Percentiles rank a stretch among this genome's conserved stretches.
These are phyloP conservation scores for Ganaspis sp. DNA, from an alignment of 1,140 invertebrate genomes.

Conservation along the genomic window DNA sequence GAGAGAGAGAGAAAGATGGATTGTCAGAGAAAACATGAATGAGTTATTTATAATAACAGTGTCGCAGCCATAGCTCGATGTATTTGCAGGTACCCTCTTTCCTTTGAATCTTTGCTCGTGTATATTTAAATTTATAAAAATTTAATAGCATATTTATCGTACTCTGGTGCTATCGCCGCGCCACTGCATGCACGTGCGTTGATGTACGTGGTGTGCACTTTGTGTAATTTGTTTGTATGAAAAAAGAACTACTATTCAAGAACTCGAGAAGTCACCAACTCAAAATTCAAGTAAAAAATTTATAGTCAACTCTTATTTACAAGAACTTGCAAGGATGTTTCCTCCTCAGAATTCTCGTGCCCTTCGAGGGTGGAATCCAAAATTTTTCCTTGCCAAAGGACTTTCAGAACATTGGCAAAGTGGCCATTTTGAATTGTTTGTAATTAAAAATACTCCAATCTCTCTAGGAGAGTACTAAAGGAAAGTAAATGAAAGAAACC, in stretches of 20 bases:
- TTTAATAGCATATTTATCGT: slow-evolving; percentile 39
- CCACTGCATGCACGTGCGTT: slow-evolving; percentile 69
- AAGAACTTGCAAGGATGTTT: too few relatives aligned
- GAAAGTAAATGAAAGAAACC: not conserved
- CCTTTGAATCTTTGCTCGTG: slow-evolving; percentile 34
- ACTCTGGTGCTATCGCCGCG: slow-evolving; percentile 68
- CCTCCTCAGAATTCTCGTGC: not conserved
- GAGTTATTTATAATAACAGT: slow-evolving; percentile 63
- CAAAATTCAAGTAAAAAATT: not conserved
- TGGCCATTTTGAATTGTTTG: too few relatives aligned
- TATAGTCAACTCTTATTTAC: too few relatives aligned
- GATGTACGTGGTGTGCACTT: slow-evolving; percentile 41
- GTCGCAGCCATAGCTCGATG: slow-evolving; percentile 73
- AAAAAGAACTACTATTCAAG: not conserved
- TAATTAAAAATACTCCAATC: not conserved
- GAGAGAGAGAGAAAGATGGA: slow-evolving; percentile 44
- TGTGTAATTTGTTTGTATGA: slow-evolving; percentile 3
- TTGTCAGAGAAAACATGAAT: slow-evolving; percentile 48
- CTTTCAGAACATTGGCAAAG: too few relatives aligned
- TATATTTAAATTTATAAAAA: slow-evolving; percentile 32
- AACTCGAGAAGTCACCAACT: not conserved
- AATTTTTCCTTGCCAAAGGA: too few relatives aligned
- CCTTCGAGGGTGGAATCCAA: not conserved
- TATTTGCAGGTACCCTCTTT: slow-evolving; percentile 70
- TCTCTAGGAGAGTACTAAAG: not conserved